Base-by-base conservation (phyloP, 2,113 vertebrate genomes). In the Callipepla squamata region DNA sequence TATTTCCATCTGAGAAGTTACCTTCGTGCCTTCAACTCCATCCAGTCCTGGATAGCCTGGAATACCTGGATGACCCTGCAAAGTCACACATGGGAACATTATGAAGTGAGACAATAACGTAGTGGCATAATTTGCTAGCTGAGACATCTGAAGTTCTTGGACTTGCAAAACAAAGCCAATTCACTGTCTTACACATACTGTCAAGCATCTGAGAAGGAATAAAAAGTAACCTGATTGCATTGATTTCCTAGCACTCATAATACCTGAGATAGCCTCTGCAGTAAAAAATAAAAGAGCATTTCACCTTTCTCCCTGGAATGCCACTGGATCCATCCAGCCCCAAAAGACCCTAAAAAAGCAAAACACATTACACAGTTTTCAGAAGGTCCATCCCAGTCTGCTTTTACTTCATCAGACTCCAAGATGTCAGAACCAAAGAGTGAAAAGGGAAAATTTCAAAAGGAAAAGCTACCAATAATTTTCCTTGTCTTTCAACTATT, bases 321-420 rank as follows among this genome's bases (percentile, higher is more conserved):
- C 99, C 99, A 22, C 91, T 97, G 36, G 97, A 86, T 80, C 98
- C 98, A 79, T 98, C 98, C 40, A 97, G 97, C 84, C 98, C 98
- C 63, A 98, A 92, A 85, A 97, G 73, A 70, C 99, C 99, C 99
- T 99, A 96, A 77, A 91, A 93, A 6, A 93, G 74, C 70, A 94
- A 96, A 84, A n/a, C 67, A 3, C 26, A 84, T 42, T 42, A 63
- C 21, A 15, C n/a, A 69, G 21, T 3, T 80, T 80, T 79, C 36
- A 68, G 36, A 89, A 14, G 28, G 4, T 81, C 17, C 44, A 20
- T 26, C 18, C 66, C 44, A 42, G 15, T 10, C n/a, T 69, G 19
- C 15, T 45, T 18, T 34, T 42, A 28, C 4, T 77, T 8, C 40
- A 70, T 36, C 36, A 88, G 51, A 21, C 16, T 86, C 58, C 55